Evolutionary conservation across 2,797 vertebrate genomes (phyloP), one percentile per base, ranked within the genome.

Genomic region (Bufotes viridis): DNA sequence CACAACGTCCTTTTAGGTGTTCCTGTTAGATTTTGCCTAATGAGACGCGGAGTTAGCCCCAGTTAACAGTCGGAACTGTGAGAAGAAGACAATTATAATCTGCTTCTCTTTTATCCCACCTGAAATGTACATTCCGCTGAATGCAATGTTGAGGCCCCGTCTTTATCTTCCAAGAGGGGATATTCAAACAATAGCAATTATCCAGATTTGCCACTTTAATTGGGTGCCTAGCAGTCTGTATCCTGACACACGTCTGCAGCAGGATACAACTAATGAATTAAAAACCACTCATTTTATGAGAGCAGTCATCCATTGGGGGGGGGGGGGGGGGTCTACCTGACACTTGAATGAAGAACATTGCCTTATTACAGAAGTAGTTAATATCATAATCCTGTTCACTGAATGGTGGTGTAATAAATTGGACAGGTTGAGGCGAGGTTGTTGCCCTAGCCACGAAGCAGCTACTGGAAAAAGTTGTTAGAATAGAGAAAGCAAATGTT

Each of bases 111-210:
- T 89, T 53, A 74, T 87, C 82, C 78, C 49, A 74, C 42, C 84
- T 83, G 63, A 58, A 82, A 87, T 83, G 24, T 75, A 79, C 72
- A 86, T 78, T 53, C 63, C 24, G 24, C 15, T 49, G 78, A 82
- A 78, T 55, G 51, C 26, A 29, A 58, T 57, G 88, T 49, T 24
- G 34, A 70, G 75, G 53, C 75, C 82, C 42, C 20, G 8, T 70
- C 69, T 72, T 51, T 80, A 70, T 53, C 53, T 84, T 85, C 81
- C 76, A 80, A 84, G 82, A 88, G 34, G 10, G 42, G 13, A 60
- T 70, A 84, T 51, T 69, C 51, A 88, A 88, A 76, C 63, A 60
- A 60, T 80, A 60, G 87, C 74, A 88, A 88, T 88, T 88, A 88
- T 81, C 87, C 72, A 74, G 82, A 70, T 80, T 88, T 80, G 42